phyloP scores from a whole-genome alignment of 2,888 invertebrate genomes.

The Calliopum simillimum region DNA sequence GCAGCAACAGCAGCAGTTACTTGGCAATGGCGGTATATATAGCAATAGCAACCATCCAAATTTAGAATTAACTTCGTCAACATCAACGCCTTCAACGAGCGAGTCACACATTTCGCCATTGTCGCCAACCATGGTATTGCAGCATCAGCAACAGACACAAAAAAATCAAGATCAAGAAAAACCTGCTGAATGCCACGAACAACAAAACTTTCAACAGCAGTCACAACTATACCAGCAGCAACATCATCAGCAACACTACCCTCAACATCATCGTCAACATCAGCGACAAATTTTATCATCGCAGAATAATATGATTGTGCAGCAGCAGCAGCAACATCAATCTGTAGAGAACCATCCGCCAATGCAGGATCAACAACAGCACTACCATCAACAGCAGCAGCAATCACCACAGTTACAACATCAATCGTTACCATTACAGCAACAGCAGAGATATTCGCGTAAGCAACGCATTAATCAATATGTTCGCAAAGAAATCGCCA shows the following conservation, averaged over 20 bases:
- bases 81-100: slow-evolving; percentile 51
- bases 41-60: slow-evolving; percentile 27
- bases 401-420: slow-evolving; percentile 40
- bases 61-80: slow-evolving; percentile 33
- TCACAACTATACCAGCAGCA: slow-evolving; percentile 43
- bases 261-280: slow-evolving; percentile 44
- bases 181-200: slow-evolving; percentile 27
- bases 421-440: slow-evolving; percentile 36
- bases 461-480: slow-evolving; percentile 64
- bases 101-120: slow-evolving; percentile 52
- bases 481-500: slow-evolving; percentile 61
- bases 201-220: slow-evolving; percentile 35
- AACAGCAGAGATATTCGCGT: slow-evolving; percentile 50
- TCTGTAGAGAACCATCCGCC: slow-evolving; percentile 36
- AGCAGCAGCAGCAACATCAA: slow-evolving; percentile 40
- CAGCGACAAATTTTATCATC: slow-evolving; percentile 35
- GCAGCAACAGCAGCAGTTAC: slow-evolving; percentile 42
- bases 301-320: slow-evolving; percentile 31
- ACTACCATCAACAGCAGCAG: slow-evolving; percentile 42
- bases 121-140: slow-evolving; percentile 43
- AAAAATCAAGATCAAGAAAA: slow-evolving; percentile 38
- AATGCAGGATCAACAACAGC: slow-evolving; percentile 44
- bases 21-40: slow-evolving; percentile 21
- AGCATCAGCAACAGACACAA: slow-evolving; percentile 36
- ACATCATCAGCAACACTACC: slow-evolving; percentile 42